Evolutionary conservation across 53 echinoderm and acorn worm species (phyloP).

Genomic region (Antedon mediterranea): DNA sequence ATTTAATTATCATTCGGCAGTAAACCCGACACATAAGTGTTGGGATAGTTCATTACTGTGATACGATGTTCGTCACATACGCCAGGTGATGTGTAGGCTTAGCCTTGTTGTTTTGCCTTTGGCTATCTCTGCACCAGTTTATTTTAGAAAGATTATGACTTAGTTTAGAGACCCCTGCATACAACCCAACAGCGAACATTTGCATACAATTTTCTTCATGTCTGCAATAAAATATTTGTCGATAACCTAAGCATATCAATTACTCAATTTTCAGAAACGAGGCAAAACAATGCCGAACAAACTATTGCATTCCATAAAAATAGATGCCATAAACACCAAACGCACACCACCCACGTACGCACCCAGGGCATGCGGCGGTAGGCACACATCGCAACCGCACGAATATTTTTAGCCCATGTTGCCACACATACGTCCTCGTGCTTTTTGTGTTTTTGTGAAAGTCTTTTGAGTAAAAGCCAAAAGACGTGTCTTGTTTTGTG

Average conservation of each 20-base stretch:
- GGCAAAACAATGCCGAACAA: background rate
- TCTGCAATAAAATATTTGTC: conserved; percentile 1
- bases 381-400: no score
- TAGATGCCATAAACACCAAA: background rate
- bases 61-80: background rate
- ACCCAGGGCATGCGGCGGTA: background rate
- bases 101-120: background rate
- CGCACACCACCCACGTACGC: background rate
- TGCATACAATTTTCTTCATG: background rate
- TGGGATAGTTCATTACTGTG: background rate
- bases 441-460: no score
- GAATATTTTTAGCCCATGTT: no score
- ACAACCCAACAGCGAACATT: background rate
- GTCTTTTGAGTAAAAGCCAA: no score
- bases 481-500: no score
- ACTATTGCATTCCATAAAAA: background rate
- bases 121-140: background rate
- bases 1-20: background rate
- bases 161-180: background rate
- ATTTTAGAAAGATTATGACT: background rate
- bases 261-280: background rate
- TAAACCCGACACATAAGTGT: background rate
- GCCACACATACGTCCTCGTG: no score
- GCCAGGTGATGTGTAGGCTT: background rate
- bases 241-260: background rate